Base-by-base conservation (phyloP, 2,888 invertebrate species). In the Dryobota labecula region DNA sequence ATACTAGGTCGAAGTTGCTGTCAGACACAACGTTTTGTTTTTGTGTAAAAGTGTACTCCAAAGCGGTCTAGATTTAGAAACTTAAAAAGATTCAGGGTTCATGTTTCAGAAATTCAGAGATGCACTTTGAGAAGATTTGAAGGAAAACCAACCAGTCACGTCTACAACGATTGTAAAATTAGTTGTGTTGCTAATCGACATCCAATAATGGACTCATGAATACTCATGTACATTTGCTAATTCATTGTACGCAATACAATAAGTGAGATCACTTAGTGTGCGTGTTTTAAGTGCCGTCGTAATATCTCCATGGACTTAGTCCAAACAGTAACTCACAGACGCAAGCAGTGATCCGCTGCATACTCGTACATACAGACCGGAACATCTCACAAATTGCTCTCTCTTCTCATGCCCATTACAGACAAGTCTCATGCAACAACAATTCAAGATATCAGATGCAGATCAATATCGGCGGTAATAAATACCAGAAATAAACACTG, bases 401-500 rank as follows among this genome's bases (percentile, higher is more conserved):
- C 43, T 43, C 54, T 49, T 70, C 43, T 43, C 54, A 43, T 62
- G 18, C 57, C 61, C 18, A 62, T 65, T 41, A 69, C 9, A 18
- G 41, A 56, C 27, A 38, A 73, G 51, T 67, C 51, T 83, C 74
- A 73, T 67, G 45, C 56, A 72, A 61, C 64, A 70, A 63, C 41
- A 74, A 83, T 83, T 60, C 58, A 70, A 80, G 64, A 79, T 73
- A 83, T 78, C 61, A 64, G 72, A 78, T 72, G 57, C 69, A 74
- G 84, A 84, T 78, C 82, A 70, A 84, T 80, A 84, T 74, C 73
- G 64, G 70, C 64, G 73, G 82, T 74, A 82, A 87, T 90, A 90
- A 88, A 89, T 88, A 83, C 84, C 83, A 85, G 77, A 88, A 88
- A 88, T 89, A 90, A 85, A 86, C 83, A 88, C 78, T 84, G 85